Conservation (phyloP, 2,888 invertebrate species). For the Spatulosminthurus flaviceps region DNA sequence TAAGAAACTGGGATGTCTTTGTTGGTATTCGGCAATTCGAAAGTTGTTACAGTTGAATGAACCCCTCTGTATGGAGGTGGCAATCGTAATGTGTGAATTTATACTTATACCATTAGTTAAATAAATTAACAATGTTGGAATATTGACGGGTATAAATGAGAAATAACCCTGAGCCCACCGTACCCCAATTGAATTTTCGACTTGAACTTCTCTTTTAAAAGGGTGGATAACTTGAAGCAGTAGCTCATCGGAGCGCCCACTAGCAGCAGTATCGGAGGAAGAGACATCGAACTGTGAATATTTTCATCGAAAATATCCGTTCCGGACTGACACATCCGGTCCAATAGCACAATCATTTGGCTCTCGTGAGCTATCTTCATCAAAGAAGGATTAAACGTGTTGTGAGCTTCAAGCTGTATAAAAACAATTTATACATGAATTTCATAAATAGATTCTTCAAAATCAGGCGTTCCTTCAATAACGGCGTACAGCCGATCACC, state of each 20-base stretch:
- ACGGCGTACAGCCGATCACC: too few relatives aligned
- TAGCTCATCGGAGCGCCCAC: slow-evolving; percentile 51
- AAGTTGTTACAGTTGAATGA: slow-evolving; percentile 56
- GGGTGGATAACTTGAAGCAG: slow-evolving; percentile 44
- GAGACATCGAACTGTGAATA: slow-evolving; percentile 23
- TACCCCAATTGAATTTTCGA: slow-evolving; percentile 52
- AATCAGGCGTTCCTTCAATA: too few relatives aligned
- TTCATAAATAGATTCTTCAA: too few relatives aligned
- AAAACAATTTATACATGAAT: too few relatives aligned
- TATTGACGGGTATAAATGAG: too few relatives aligned
- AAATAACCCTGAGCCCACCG: not conserved
- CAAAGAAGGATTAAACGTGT: slow-evolving; percentile 49
- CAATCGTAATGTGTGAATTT: not conserved
- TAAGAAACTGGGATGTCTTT: slow-evolving; percentile 54
- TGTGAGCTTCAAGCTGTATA: slow-evolving; percentile 45
- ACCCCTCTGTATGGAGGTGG: slow-evolving; percentile 54
- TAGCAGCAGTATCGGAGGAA: slow-evolving; percentile 51
- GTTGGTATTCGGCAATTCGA: slow-evolving; percentile 49
- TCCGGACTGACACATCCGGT: slow-evolving; percentile 48
- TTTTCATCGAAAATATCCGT: slow-evolving; percentile 44
- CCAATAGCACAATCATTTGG: slow-evolving; percentile 43
- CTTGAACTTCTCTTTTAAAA: slow-evolving; percentile 50
- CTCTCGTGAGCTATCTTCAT: slow-evolving; percentile 49
- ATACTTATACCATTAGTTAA: not conserved
- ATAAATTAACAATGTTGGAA: slow-evolving; percentile 5